Conservation (phyloP, 30 jellyfish, hydroid and myxozoan species). For the Sanderia malayensis region DNA sequence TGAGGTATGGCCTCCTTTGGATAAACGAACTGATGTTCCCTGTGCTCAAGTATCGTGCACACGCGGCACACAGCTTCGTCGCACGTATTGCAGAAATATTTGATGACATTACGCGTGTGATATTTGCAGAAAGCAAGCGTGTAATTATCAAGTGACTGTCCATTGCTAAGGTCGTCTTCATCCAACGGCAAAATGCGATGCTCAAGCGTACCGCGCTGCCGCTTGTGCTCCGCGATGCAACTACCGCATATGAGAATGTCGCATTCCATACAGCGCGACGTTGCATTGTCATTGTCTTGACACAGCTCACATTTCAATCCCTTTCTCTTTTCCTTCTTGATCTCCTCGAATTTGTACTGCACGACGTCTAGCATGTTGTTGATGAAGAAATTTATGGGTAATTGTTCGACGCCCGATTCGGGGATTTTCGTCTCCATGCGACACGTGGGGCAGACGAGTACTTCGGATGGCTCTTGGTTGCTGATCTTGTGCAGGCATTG, state of each 20-base stretch:
- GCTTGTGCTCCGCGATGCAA: constrained; percentile 92
- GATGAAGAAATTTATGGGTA: constrained; percentile 79
- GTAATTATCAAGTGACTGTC: constrained; percentile 80
- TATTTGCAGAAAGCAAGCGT: constrained; percentile 90
- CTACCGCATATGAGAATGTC: constrained; percentile 81
- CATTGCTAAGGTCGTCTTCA: constrained; percentile 69
- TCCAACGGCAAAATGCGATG: constrained; percentile 76
- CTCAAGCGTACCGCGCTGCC: constrained; percentile 84
- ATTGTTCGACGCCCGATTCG: constrained; percentile 68
- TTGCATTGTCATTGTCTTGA: constrained; percentile 82
- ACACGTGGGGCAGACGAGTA: constrained; percentile 87
- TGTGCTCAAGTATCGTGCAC: constrained; percentile 93
- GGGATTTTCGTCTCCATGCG: constrained; percentile 86
- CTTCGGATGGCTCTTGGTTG: constrained; percentile 75
- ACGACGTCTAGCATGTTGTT: constrained; percentile 85
- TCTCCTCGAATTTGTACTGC: constrained; percentile 76
- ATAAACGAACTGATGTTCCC: constrained; percentile 96
- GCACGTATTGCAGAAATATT: constrained; percentile 94
- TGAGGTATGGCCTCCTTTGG: constrained; percentile 96
- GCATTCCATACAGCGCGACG: constrained; percentile 88
- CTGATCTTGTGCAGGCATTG: constrained; percentile 87
- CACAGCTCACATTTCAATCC: constrained; percentile 92
- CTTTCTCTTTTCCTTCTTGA: constrained; percentile 74
- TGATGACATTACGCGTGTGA: constrained; percentile 92
- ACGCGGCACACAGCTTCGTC: constrained; percentile 98